Base-by-base conservation (phyloP, 2,113 vertebrate species). In the Cyanistes caeruleus region DNA sequence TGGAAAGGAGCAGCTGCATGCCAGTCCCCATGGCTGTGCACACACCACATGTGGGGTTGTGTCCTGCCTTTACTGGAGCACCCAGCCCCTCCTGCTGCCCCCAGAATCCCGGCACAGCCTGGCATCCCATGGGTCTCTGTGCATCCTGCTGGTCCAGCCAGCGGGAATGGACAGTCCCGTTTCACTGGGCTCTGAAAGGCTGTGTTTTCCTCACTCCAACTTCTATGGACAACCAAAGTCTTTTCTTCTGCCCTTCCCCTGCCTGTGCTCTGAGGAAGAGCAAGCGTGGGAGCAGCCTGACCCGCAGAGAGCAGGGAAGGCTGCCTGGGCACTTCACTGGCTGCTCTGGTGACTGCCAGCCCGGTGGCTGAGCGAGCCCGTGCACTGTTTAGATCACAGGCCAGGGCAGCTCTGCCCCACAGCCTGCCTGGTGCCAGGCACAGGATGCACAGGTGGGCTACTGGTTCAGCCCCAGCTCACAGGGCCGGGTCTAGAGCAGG, bases 291-390 rank as follows among this genome's bases (percentile, higher is more conserved):
- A 59, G 79, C 19, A 7, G 35, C 37, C 2, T 5, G 56, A 52
- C 6, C 43, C 23, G 13, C 19, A 3, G 52, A 23, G 48, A 56
- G 35, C 4, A 0, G 41, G 35, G 20, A 39, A 35, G 49, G 44
- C 33, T 7, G 21, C 52, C 37, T 3, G 19, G 64, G 46, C 60
- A 1, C 10, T 12, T 55, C 5, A 0, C 2, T 3, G 21, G 31
- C 67, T 39, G 37, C 75, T 56, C 30, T 8, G 2, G 48, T 10
- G 7, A 4, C 83, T 43, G 84, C 46, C 87, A 43, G 33, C n/a
- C 28, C 4, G 0, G 7, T 6, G 20, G 18, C 73, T 72, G 69
- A 55, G 86, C 0, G 0, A 77, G 28, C 24, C 23, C 20, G 0
- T 4, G 17, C 20, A 4, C 11, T 5, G 7, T 11, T 41, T 4